Evolutionary conservation across 2,113 vertebrate species (phyloP).

Genomic region (Tauraco erythrolophus): DNA sequence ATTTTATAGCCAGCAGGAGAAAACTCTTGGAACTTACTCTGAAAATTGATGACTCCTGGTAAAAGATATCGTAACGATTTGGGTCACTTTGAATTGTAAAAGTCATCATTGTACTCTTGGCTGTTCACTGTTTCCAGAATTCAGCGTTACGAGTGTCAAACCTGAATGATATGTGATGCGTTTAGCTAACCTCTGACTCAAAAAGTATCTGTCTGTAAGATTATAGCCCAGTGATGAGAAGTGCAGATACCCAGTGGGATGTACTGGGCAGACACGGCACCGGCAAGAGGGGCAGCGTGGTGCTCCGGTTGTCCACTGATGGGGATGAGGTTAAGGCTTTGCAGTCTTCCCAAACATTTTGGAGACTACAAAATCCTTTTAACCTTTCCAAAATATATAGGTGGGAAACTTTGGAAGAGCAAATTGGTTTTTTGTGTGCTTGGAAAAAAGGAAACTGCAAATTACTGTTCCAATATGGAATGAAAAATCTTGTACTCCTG

Average conservation of each 20-base stretch:
- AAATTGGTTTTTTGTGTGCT: background rate
- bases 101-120: background rate
- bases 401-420: background rate
- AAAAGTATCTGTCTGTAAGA: background rate
- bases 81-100: constrained; percentile 9
- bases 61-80: background rate
- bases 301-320: background rate
- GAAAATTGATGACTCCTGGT: constrained; percentile 19
- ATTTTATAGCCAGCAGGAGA: constrained; percentile 14
- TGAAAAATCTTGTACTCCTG: background rate
- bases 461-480: background rate
- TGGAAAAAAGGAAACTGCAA: background rate
- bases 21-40: background rate
- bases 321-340: background rate
- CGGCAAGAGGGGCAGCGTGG: background rate
- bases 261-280: background rate
- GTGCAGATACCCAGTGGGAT: background rate
- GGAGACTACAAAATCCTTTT: background rate
- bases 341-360: background rate
- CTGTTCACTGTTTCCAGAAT: background rate
- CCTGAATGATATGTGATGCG: background rate
- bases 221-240: background rate
- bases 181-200: constrained; percentile 13
- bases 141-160: background rate
- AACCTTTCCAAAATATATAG: background rate